Conservation (phyloP, 2,888 invertebrate species). For the Fissipunctia ypsillon region DNA sequence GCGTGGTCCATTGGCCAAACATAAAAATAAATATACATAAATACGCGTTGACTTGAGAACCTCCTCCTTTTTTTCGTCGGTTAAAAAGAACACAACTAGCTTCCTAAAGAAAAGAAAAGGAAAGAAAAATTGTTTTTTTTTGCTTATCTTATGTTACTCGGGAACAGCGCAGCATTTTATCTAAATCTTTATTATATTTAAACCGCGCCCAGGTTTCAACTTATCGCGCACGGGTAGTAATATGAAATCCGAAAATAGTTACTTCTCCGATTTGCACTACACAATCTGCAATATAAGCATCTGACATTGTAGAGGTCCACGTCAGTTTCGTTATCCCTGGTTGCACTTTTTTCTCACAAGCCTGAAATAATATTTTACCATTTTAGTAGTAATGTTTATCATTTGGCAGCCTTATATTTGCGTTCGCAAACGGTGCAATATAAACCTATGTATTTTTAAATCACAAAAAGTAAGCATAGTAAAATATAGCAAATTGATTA, state of each 20-base stretch:
- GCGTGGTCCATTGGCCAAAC: no score
- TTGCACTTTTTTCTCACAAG: conserved; percentile 92
- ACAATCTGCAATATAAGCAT: conserved; percentile 93
- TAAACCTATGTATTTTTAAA: not conserved
- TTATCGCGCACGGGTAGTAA: no score
- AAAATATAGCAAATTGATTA: not conserved
- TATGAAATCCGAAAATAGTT: conserved; percentile 55
- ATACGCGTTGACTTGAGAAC: no score
- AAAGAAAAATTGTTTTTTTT: no score
- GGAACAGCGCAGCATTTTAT: no score
- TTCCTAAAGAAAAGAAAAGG: no score
- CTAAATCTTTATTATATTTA: no score
- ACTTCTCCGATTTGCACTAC: conserved; percentile 92
- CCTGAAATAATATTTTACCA: conserved; percentile 71
- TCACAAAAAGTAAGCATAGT: not conserved
- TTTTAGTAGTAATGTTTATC: conserved; percentile 41
- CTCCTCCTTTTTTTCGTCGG: no score
- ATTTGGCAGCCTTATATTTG: conserved; percentile 10
- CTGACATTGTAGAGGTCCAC: conserved; percentile 94
- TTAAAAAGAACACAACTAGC: no score
- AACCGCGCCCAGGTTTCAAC: no score
- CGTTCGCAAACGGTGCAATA: not conserved
- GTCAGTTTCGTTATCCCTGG: conserved; percentile 93
- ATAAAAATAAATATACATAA: no score
- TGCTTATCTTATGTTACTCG: no score